phyloP scores from a whole-genome alignment of 2,888 invertebrate species.

The Blera fallax region DNA sequence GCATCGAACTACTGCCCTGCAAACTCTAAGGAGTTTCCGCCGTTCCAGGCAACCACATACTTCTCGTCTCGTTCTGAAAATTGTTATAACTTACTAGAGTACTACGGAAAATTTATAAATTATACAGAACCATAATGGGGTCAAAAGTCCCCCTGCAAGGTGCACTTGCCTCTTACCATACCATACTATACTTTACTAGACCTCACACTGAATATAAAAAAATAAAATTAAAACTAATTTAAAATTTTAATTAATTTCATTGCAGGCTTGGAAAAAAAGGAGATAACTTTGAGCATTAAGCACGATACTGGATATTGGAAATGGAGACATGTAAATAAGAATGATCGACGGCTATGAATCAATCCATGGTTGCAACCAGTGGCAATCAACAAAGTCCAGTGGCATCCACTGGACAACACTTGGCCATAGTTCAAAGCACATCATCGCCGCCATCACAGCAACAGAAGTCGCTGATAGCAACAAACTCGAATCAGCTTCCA shows the following conservation, averaged over 20 bases:
- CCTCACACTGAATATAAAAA: too few relatives aligned
- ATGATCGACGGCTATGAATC: slow-evolving; percentile 73
- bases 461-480: background rate
- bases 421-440: slow-evolving; percentile 34
- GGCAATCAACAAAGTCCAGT: slow-evolving; percentile 74
- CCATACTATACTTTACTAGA: too few relatives aligned
- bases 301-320: background rate
- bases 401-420: slow-evolving; percentile 72
- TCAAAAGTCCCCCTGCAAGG: too few relatives aligned
- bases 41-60: too few relatives aligned
- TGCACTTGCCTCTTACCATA: too few relatives aligned
- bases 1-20: too few relatives aligned
- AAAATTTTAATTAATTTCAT: background rate
- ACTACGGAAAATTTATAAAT: too few relatives aligned
- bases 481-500: slow-evolving; percentile 13
- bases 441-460: slow-evolving; percentile 1
- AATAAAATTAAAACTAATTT: background rate
- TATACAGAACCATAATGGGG: too few relatives aligned
- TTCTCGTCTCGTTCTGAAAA: too few relatives aligned
- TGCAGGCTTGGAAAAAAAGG: background rate
- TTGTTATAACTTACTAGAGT: too few relatives aligned
- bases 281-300: background rate
- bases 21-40: too few relatives aligned
- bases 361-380: slow-evolving; percentile 74
- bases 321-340: slow-evolving; percentile 54